A percentile compares a stretch with the other conserved stretches of the same genome.
phyloP scores from a whole-genome alignment of 2,113 vertebrate species.

The Jacana jacana region DNA sequence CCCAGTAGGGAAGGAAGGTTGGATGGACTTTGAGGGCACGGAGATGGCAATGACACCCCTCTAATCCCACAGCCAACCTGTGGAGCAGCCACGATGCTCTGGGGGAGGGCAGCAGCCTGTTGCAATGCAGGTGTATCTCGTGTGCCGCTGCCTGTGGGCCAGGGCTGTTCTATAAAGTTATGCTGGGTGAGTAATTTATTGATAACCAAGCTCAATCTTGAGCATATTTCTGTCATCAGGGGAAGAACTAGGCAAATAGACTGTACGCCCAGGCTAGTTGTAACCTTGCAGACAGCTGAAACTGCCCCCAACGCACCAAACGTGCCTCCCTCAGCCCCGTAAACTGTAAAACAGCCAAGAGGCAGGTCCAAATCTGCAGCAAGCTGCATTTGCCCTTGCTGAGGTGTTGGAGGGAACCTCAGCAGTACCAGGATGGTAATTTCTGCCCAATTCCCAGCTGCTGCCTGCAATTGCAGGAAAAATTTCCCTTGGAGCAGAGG shows the following conservation, averaged over 20 bases:
- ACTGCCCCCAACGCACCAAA: background rate
- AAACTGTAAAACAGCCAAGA: rapidly evolving
- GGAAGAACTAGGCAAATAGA: background rate
- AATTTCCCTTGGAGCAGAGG: background rate
- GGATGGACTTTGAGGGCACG: background rate
- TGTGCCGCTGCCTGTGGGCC: background rate
- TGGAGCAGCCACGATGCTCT: background rate
- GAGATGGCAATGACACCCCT: background rate
- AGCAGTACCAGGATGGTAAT: background rate
- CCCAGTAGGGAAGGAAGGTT: background rate
- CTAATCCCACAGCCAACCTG: background rate
- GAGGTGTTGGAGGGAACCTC: background rate
- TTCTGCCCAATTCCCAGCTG: background rate
- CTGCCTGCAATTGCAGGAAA: background rate
- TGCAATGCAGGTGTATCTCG: background rate
- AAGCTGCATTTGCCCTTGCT: background rate
- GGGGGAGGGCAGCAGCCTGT: background rate
- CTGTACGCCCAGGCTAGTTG: slow-evolving; percentile 7
- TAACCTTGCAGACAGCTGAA: background rate
- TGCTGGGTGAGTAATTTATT: background rate
- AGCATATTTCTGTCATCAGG: background rate
- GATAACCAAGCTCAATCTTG: background rate
- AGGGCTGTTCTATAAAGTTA: background rate
- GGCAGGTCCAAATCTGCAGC: background rate
- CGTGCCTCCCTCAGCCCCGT: background rate